Evolutionary conservation across 2,888 invertebrate species (phyloP), one percentile per base, ranked within the genome.

Genomic region (Nemoura dubitans): DNA sequence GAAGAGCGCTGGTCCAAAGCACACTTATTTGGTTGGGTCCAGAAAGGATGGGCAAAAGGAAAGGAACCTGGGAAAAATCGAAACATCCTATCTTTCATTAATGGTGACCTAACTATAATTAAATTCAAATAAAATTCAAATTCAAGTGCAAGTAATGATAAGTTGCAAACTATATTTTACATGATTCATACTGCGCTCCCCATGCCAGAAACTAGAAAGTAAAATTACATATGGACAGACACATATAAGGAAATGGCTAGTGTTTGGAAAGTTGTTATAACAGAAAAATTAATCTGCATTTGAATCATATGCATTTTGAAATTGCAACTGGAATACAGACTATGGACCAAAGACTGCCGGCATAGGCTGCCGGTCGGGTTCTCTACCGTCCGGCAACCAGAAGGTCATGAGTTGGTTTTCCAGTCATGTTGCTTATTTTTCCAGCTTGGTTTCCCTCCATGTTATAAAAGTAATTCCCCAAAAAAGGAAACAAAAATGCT

Each of bases 201-300:
- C 59, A 59, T 59, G 59, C 59, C 21, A 21, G 59, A 59, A 16
- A 16, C 59, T 59, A 59, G 59, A 59, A 59, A 59, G 59, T 59
- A 59, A 59, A 10, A 59, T 21, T 14, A 59, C 6, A 59, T 7
- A 59, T 59, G 59, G 21, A 59, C 59, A 59, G 21, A 59, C 59
- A 59, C 10, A 59, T 1, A 59, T 87, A 89, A 78, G 85, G 21
- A 87, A 85, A 42, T 78, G 10, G 16, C 27, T 26, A 77, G 77
- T 77, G 77, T 77, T 77, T 3, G 77, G n/a, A 26, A 25, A 77
- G 2, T 77, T 77, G n/a, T n/a, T n/a, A n/a, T n/a, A n/a, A n/a
- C n/a, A n/a, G n/a, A n/a, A n/a, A n/a, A n/a, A n/a, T n/a, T n/a
- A n/a, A n/a, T n/a, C n/a, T n/a, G n/a, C n/a, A n/a, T n/a, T n/a